Evolutionary conservation across 2,888 invertebrate species (phyloP).

Genomic region (Antheraea yamamai): DNA sequence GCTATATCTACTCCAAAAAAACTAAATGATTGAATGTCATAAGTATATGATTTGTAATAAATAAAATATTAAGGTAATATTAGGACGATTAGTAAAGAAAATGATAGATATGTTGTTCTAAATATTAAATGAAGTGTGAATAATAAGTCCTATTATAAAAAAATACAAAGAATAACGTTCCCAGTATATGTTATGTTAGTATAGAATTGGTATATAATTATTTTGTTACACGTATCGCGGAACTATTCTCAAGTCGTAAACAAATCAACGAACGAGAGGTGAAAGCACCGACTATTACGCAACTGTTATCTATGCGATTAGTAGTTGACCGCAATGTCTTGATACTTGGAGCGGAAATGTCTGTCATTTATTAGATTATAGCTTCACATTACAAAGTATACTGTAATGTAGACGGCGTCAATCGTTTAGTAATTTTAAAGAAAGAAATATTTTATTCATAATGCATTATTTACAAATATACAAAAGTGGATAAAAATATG

Average conservation of each 20-base stretch:
- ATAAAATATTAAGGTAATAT: not conserved
- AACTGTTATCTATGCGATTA: slow-evolving; percentile 14
- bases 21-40: not conserved
- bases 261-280: slow-evolving; percentile 2
- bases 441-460: no score
- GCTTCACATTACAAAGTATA: slow-evolving; percentile 1
- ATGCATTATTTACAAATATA: no score
- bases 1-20: no score
- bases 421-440: not conserved
- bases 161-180: not conserved
- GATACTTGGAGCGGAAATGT: not conserved
- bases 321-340: slow-evolving; percentile 1
- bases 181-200: not conserved
- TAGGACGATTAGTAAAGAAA: not conserved
- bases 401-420: not conserved
- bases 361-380: not conserved
- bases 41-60: not conserved
- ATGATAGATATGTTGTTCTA: not conserved
- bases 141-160: not conserved
- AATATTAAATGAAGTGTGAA: not conserved
- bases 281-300: slow-evolving; percentile 5
- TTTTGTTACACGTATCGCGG: slow-evolving; percentile 3
- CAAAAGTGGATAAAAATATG: no score
- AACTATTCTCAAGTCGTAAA: slow-evolving; percentile 8
- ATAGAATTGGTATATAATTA: not conserved